Base-by-base conservation (phyloP, 2,113 vertebrate species). In the Chaetorhynchus papuensis region DNA sequence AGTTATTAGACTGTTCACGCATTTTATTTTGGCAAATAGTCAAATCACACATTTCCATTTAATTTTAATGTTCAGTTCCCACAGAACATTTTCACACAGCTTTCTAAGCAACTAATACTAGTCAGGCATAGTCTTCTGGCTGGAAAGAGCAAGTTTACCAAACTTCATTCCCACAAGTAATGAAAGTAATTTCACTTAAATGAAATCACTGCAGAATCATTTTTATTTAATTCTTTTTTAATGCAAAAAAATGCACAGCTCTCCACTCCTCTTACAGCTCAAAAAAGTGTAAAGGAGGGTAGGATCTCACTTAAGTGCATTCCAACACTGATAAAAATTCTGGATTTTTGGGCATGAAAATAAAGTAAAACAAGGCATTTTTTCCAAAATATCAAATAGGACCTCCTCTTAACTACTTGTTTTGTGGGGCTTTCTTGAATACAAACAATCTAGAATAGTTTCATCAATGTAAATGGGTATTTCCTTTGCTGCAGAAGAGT, bases 1-100 rank as follows among this genome's bases (percentile, higher is more conserved):
- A 94, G 86, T 89, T 90, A 83, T 49, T 85, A 39, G 37, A 47
- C 26, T 78, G 83, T 50, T 60, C 41, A 47, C 93, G 35, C 65
- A 45, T 90, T 92, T 90, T 87, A 87, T 83, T 96, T 94, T 13
- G 20, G n/a, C 75, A 94, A 97, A 87, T 17, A 94, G 68, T 45
- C 14, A 80, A 83, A 94, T 77, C 70, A 75, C 0, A 0, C 33
- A 44, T 94, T 95, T 96, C 71, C 77, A 90, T 96, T 94, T 78
- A 19, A 88, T 88, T 96, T 81, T 87, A 95, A 69, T 33, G n/a
- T 42, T 83, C 52, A 42, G 8, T 52, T 83, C 49, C 71, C n/a
- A 24, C 5, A 60, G 66, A 96, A 93, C 9, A 10, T 68, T 53
- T 52, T 54, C 49, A 41, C 11, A 6, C 23, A 8, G 13, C 49